Evolutionary conservation across 1,140 invertebrate genomes (phyloP), one percentile per base, ranked within the genome.

Genomic region (Drosophila tropicalis): DNA sequence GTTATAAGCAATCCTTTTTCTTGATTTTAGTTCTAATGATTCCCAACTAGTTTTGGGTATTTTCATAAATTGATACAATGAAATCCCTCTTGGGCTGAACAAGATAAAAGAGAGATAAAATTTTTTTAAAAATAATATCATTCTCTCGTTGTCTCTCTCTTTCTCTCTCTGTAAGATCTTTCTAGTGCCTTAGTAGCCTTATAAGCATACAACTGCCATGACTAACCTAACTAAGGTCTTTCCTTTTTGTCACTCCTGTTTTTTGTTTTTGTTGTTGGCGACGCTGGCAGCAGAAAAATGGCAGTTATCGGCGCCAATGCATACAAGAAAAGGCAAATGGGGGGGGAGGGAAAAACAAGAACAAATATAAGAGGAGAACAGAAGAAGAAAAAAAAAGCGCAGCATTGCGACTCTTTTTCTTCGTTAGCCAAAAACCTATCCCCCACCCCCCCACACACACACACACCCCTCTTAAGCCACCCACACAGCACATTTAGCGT

Each of bases 291-390:
- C 76, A 76, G 73, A 79, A 81, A 77, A 78, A 72, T 69, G 68
- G 69, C 74, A 82, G 79, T 74, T 83, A 85, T 83, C 72, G 82
- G 80, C 82, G 81, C 67, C 70, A 78, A 69, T 83, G 82, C 80
- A 83, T 83, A n/a, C 17, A 47, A 13, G 36, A 39, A 39, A 39
- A 13, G 12, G 36, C 12, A 39, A 39, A 39, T 36, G 34, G 34
- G 34, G 9, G 36, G 12, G 34, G 34, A 9, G 9, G 36, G 12
- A 39, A 39, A 12, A 13, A 13, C 10, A 13, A 13, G 36, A 12
- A 13, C 10, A 13, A 13, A 13, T 10, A 12, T 10, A 9, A 12
- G 34, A 12, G 34, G 9, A 12, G 34, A 3, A 10, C 2, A 10
- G 34, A 13, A 13, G 12, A 5, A 10, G 9, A 10, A 10, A 10